These are phyloP conservation scores for Eupithecia inturbata DNA, from an alignment of 2,888 invertebrate genomes.

Conservation along the genomic window DNA sequence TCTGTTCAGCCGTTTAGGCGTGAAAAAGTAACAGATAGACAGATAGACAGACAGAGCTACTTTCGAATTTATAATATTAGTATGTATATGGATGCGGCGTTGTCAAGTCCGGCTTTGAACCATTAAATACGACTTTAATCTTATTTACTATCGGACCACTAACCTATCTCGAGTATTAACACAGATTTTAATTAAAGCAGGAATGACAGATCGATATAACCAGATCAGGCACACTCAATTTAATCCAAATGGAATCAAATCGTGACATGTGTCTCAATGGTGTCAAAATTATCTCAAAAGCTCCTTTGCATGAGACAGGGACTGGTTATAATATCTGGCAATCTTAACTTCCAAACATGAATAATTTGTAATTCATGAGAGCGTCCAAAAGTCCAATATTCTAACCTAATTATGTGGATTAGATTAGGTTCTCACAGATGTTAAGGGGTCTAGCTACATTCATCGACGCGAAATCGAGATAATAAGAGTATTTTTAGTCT, in stretches of 20 bases:
- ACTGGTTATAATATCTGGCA: conserved; percentile 20
- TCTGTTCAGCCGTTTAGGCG: no score
- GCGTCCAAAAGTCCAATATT: conserved; percentile 3
- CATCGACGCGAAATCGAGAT: not conserved
- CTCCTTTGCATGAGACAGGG: conserved; percentile 31
- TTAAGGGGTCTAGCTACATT: not conserved
- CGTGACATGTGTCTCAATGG: conserved; percentile 69
- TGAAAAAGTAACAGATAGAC: no score
- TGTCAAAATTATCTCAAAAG: conserved; percentile 57
- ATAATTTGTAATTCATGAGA: not conserved
- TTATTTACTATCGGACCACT: conserved; percentile 26
- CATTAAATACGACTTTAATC: conserved; percentile 24
- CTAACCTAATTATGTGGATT: not conserved
- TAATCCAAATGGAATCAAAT: conserved; percentile 65
- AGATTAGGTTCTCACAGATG: not conserved
- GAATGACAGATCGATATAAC: conserved; percentile 66
- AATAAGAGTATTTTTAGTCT: not conserved
- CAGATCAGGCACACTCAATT: conserved; percentile 73
- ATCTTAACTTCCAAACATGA: conserved; percentile 11
- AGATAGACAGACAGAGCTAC: no score
- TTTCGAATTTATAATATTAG: no score
- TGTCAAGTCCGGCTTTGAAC: conserved; percentile 15
- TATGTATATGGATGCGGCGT: no score
- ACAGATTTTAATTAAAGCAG: conserved; percentile 37
- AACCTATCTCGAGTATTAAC: conserved; percentile 33